phyloP scores from a whole-genome alignment of 1,140 invertebrate genomes.

The Lepidotrigona ventralis region DNA sequence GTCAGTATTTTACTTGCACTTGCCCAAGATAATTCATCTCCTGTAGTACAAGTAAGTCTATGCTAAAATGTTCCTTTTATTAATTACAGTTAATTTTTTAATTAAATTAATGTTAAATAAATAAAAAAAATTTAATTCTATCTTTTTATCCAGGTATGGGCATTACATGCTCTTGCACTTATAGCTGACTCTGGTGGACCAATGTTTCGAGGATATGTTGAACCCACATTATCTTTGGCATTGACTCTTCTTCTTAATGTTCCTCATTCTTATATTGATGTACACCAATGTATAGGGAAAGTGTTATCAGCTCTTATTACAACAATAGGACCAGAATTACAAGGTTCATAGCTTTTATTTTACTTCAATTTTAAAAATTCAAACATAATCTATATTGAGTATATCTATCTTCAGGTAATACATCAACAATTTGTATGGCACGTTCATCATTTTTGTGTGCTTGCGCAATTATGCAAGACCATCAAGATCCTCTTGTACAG shows the following conservation, averaged over 20 bases:
- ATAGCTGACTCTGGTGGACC: conserved; percentile 99
- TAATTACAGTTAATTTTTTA: conserved; percentile 1
- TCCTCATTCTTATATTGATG: conserved; percentile 93
- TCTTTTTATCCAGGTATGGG: conserved; percentile 89
- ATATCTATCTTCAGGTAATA: conserved; percentile 81
- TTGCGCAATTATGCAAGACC: conserved; percentile 96
- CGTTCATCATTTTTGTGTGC: conserved; percentile 91
- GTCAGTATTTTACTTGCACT: conserved; percentile 96
- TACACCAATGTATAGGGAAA: conserved; percentile 97
- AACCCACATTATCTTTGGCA: conserved; percentile 93
- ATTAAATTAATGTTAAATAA: not conserved
- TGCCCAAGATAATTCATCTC: conserved; percentile 94
- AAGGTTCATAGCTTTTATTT: conserved; percentile 82
- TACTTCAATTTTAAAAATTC: not conserved
- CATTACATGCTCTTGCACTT: conserved; percentile 95
- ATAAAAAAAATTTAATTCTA: conserved; percentile 5
- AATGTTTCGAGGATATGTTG: conserved; percentile 98
- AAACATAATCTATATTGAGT: not conserved
- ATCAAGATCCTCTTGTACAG: conserved; percentile 93
- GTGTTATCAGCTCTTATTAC: conserved; percentile 96
- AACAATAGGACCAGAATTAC: conserved; percentile 98
- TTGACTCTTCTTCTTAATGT: conserved; percentile 94
- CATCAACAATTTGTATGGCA: conserved; percentile 85
- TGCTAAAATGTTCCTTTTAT: not conserved
- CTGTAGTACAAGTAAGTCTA: conserved; percentile 90